Base-by-base conservation (phyloP, 1,140 invertebrate species). In the Drosophila nigrodunni region DNA sequence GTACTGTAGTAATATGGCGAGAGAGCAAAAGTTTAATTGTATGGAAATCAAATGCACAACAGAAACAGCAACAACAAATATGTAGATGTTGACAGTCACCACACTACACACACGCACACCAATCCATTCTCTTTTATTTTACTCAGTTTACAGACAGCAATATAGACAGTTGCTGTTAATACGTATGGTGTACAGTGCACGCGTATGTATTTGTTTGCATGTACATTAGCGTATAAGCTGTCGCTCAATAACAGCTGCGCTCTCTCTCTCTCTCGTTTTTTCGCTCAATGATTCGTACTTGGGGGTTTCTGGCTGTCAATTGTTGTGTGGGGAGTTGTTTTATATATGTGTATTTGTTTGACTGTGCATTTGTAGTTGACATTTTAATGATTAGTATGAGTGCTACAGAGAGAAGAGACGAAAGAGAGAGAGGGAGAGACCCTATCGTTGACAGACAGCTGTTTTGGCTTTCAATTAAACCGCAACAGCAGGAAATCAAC, bases 311-410 rank as follows among this genome's bases (percentile, higher is more conserved):
- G 59, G 50, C 65, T 74, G 77, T 64, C 80, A 83, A 66, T 83
- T 79, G 80, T 83, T 83, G 83, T 82, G 73, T 87, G 82, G 82
- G 76, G 79, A 87, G 65, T 86, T 82, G 72, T 67, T 77, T 74
- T 67, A 47, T 69, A 58, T 74, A 50, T 18, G 39, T 67, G 34
- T 66, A 7, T 73, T 30, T 55, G 47, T 73, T 50, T 52, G 70
- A 35, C 41, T 66, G 9, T 73, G 37, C 50, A 52, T 73, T 50
- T 52, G 70, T 50, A 57, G 44, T 50, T 66, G 37, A 58, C 44
- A 50, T 50, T 73, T 73, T 58, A n/a, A 50, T 58, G 61, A 49
- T 55, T 49, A n/a, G 21, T 43, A 55, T 65, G n/a, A 60, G 18
- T 25, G 21, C 15, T 30, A 30, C 30, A 47, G 55, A 43, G 60